These are phyloP conservation scores for Thunnus albacares DNA, from an alignment of 2,797 vertebrate species.

Conservation along the genomic window DNA sequence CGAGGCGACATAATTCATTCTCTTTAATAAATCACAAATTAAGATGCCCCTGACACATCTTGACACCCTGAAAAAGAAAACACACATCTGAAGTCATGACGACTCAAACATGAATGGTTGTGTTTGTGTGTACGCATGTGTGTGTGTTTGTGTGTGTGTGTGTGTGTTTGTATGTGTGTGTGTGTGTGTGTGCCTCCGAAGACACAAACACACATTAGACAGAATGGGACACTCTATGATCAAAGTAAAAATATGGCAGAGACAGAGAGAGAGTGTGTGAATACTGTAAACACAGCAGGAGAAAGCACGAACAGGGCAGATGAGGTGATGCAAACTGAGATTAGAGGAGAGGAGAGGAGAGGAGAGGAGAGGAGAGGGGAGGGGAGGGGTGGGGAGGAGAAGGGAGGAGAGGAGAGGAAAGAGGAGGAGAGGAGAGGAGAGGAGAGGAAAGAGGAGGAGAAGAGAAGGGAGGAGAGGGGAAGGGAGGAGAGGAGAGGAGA, in stretches of 20 bases:
- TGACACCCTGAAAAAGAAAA: conserved; percentile 18
- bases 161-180: background rate
- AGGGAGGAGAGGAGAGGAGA: background rate
- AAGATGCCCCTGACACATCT: conserved; percentile 14
- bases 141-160: background rate
- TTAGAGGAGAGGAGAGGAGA: background rate
- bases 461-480: no score
- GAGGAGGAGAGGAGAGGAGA: background rate
- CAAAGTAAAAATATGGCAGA: conserved; percentile 46
- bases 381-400: background rate
- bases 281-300: conserved; percentile 30
- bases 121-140: no score
- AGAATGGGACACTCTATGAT: conserved; percentile 42
- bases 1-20: conserved; percentile 13
- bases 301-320: conserved; percentile 6
- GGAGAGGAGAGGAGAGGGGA: background rate
- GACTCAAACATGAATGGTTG: background rate
- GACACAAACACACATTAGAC: conserved; percentile 32
- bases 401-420: background rate
- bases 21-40: conserved; percentile 29
- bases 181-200: background rate
- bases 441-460: background rate
- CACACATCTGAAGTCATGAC: conserved; percentile 12
- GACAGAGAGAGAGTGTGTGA: conserved; percentile 8
- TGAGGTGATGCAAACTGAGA: background rate